Evolutionary conservation across 2,113 vertebrate genomes (phyloP).

Genomic region (Acinonyx jubatus): DNA sequence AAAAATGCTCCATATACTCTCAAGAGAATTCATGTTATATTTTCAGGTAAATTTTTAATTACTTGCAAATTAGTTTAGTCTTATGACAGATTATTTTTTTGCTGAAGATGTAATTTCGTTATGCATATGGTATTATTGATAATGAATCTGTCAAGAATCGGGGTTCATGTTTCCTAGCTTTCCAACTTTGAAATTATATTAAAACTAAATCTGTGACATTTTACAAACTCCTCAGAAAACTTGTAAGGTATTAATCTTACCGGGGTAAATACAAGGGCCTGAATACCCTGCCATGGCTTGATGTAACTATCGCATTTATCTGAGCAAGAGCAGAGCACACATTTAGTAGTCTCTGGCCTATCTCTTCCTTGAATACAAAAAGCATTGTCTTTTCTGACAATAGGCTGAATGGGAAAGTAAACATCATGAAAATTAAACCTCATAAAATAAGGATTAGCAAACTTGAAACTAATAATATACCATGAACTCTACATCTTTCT

Average conservation of each 20-base stretch:
- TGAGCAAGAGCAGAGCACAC: conserved; percentile 1
- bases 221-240: conserved; percentile 31
- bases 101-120: conserved; percentile 29
- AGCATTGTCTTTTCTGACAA: conserved; percentile 38
- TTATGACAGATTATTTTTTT: conserved; percentile 13
- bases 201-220: conserved; percentile 64
- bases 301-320: neutral
- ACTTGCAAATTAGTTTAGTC: conserved; percentile 45
- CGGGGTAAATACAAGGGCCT: neutral
- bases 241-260: conserved; percentile 54
- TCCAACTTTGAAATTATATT: conserved; percentile 44
- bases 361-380: conserved; percentile 6
- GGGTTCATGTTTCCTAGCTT: neutral
- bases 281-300: neutral
- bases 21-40: neutral
- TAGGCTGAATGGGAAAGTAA: conserved; percentile 50
- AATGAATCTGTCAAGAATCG: conserved; percentile 52
- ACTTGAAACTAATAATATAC: conserved; percentile 71
- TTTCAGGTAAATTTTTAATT: conserved; percentile 56
- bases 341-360: neutral
- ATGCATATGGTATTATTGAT: conserved; percentile 2
- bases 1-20: neutral
- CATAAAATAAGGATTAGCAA: conserved; percentile 78
- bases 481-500: conserved; percentile 37
- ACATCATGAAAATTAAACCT: conserved; percentile 70